Conservation (phyloP, 2,797 vertebrate genomes). For the Siniperca obscura region DNA sequence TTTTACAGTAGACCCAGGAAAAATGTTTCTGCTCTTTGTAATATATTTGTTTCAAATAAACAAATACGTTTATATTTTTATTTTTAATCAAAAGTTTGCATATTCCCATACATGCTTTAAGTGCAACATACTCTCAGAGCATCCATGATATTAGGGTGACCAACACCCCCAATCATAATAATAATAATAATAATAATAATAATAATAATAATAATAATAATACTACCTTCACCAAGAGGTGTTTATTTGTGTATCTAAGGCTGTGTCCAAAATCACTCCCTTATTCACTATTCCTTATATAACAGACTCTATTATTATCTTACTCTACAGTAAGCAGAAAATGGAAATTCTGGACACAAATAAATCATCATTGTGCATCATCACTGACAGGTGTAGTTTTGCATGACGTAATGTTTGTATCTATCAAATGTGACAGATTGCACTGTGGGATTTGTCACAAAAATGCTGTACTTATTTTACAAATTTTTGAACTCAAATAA, state of each 20-base stretch:
- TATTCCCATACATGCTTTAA: background rate
- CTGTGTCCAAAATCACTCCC: background rate
- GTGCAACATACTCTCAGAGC: background rate
- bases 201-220: too few species aligned
- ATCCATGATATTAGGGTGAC: background rate
- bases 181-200: too few species aligned
- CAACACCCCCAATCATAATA: background rate
- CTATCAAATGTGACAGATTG: background rate
- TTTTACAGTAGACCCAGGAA: background rate
- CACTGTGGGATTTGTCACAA: background rate
- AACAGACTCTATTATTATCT: background rate
- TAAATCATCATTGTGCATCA: slow-evolving; percentile 8
- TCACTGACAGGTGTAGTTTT: slow-evolving; percentile 4
- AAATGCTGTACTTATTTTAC: background rate
- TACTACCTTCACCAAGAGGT: background rate
- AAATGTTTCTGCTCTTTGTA: background rate
- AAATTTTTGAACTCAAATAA: background rate
- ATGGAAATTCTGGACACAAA: background rate
- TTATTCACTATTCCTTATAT: background rate
- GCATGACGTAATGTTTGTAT: background rate
- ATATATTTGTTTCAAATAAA: slow-evolving; percentile 1
- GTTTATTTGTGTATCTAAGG: background rate
- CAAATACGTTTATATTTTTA: background rate
- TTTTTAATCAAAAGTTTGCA: background rate
- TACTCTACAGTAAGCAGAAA: background rate